These are phyloP conservation scores for Sphaerophoria taeniata DNA, from an alignment of 2,888 invertebrate species.

Conservation along the genomic window DNA sequence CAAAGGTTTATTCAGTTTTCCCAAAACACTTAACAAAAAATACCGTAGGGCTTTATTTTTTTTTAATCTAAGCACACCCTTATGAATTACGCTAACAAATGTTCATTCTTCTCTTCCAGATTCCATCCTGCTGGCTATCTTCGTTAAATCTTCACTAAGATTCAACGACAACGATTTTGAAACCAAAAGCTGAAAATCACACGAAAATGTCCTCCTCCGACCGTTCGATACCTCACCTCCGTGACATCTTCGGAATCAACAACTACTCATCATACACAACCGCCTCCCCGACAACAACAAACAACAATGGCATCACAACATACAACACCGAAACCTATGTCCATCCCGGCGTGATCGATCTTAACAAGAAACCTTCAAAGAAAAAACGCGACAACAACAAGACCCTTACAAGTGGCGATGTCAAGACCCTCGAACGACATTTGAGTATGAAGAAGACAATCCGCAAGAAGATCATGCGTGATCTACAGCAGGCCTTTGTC, in stretches of 20 bases:
- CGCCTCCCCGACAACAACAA: slow-evolving; percentile 63
- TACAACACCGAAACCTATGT: slow-evolving; percentile 81
- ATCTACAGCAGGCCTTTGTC: slow-evolving; percentile 89
- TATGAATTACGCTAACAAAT: neutral
- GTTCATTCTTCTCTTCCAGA: neutral
- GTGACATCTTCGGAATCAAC: slow-evolving; percentile 88
- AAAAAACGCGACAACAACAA: slow-evolving; percentile 88
- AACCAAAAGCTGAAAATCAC: neutral
- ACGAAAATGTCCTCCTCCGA: slow-evolving; percentile 86
- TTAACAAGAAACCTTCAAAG: slow-evolving; percentile 79
- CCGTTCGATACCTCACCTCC: slow-evolving; percentile 89
- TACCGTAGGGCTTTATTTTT: neutral
- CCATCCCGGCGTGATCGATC: slow-evolving; percentile 82
- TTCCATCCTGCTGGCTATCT: neutral
- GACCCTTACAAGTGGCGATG: slow-evolving; percentile 86
- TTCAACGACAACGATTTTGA: neutral
- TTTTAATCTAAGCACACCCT: neutral
- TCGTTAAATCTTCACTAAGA: neutral
- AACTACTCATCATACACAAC: slow-evolving; percentile 64
- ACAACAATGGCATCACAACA: slow-evolving; percentile 77
- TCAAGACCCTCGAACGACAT: slow-evolving; percentile 90
- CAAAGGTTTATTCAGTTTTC: too few species aligned
- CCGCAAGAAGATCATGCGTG: slow-evolving; percentile 92
- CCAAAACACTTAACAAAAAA: too few species aligned
- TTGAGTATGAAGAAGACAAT: slow-evolving; percentile 95